These are phyloP conservation scores for Adela reaumurella DNA, from an alignment of 2,888 invertebrate species.

Conservation along the genomic window DNA sequence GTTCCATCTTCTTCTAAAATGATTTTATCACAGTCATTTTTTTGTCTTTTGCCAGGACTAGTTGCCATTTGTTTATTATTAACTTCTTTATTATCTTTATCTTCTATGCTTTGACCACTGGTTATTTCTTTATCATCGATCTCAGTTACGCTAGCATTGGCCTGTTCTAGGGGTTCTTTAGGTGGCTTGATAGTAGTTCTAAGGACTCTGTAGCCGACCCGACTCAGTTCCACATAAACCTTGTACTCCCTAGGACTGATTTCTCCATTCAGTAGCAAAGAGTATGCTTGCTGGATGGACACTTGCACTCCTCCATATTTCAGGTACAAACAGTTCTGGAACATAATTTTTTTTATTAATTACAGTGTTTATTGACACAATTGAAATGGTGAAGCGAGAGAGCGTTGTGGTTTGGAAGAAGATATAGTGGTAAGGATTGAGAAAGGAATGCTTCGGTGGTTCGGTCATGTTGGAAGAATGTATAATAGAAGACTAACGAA, in stretches of 20 bases:
- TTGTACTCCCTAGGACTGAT: slow-evolving; percentile 49
- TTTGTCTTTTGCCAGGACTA: neutral
- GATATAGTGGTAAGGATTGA: no score
- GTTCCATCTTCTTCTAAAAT: no score
- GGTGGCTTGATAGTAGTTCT: slow-evolving; percentile 24
- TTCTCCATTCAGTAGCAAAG: slow-evolving; percentile 35
- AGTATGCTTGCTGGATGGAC: slow-evolving; percentile 64
- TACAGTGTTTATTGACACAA: no score
- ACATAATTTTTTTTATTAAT: no score
- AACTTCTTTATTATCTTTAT: neutral
- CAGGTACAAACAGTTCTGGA: slow-evolving; percentile 62
- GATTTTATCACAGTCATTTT: no score
- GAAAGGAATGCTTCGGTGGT: no score
- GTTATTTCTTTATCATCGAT: neutral
- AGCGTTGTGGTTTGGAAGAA: no score
- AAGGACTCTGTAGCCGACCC: slow-evolving; percentile 55
- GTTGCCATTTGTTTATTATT: slow-evolving; percentile 2
- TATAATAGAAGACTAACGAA: no score
- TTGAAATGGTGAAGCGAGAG: no score
- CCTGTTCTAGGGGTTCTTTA: neutral
- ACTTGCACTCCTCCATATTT: slow-evolving; percentile 54
- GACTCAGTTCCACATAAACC: slow-evolving; percentile 56
- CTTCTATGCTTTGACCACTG: no score
- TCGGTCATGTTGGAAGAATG: no score
- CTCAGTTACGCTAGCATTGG: neutral